These are phyloP conservation scores for Diachrysia chrysitis DNA, from an alignment of 2,888 invertebrate genomes.

Conservation along the genomic window DNA sequence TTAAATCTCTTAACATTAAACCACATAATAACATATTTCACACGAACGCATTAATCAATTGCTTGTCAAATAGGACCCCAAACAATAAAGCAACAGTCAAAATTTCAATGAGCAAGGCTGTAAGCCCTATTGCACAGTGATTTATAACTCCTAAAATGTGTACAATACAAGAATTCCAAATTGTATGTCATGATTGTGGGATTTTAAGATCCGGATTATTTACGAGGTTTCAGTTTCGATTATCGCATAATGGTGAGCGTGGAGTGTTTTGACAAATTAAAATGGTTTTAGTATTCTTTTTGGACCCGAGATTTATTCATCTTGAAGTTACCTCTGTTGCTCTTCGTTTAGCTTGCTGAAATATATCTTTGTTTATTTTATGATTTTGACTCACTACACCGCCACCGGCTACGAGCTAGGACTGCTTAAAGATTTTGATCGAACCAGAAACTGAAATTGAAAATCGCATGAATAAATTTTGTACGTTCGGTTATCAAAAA, in stretches of 20 bases:
- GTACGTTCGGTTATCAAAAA: no score
- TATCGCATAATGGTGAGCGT: slow-evolving; percentile 8
- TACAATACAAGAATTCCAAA: slow-evolving; percentile 30
- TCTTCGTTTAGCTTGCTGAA: not conserved
- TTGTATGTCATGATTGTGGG: slow-evolving; percentile 18
- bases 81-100: slow-evolving; percentile 37
- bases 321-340: not conserved
- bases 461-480: no score
- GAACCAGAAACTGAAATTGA: no score
- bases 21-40: slow-evolving; percentile 31
- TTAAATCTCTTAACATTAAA: slow-evolving; percentile 7
- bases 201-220: slow-evolving; percentile 39
- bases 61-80: slow-evolving; percentile 37
- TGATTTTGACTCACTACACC: no score
- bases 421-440: no score
- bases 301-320: not conserved
- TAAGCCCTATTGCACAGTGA: slow-evolving; percentile 29
- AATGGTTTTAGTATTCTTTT: not conserved
- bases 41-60: slow-evolving; percentile 40
- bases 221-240: slow-evolving; percentile 34
- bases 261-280: slow-evolving; percentile 6
- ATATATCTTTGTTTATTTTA: no score
- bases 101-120: slow-evolving; percentile 45
- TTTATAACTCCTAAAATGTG: slow-evolving; percentile 38
- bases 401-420: no score